Evolutionary conservation across 2,888 invertebrate species (phyloP).

Genomic region (Callosobruchus maculatus): DNA sequence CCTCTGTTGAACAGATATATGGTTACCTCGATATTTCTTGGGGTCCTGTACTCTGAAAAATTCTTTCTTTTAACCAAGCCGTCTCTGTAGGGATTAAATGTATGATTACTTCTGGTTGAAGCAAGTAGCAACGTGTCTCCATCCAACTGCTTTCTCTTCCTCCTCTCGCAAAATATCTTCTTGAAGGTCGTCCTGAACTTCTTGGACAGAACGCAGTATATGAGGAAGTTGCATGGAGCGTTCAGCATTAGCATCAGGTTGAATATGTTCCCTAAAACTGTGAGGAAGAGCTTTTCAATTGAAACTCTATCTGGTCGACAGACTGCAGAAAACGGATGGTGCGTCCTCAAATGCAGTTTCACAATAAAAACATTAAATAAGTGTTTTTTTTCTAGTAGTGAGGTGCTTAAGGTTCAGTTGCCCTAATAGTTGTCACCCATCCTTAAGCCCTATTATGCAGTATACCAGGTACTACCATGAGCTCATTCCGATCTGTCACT

Average conservation of each 20-base stretch:
- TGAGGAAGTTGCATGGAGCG: constrained; percentile 72
- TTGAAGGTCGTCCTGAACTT: constrained; percentile 63
- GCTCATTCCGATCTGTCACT: no score
- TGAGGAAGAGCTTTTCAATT: constrained; percentile 14
- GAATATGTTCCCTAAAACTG: constrained; percentile 66
- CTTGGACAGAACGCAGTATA: constrained; percentile 73
- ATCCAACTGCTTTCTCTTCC: constrained; percentile 28
- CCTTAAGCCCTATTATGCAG: no score
- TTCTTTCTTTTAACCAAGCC: constrained; percentile 37
- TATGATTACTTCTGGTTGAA: constrained; percentile 31
- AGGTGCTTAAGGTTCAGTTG: no score
- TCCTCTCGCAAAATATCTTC: constrained; percentile 39
- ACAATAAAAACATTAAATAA: no score
- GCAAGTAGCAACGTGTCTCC: constrained; percentile 36
- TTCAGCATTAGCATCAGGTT: constrained; percentile 69
- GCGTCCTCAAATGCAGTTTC: no score
- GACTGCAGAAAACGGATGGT: no score
- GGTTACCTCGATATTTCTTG: constrained; percentile 50
- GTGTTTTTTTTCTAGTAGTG: no score
- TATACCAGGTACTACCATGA: no score
- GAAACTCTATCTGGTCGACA: background rate
- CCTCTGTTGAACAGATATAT: constrained; percentile 47
- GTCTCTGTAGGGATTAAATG: constrained; percentile 34
- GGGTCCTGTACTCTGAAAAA: constrained; percentile 41
- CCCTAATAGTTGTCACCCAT: no score